Base-by-base conservation (phyloP, 2,797 vertebrate species). In the Chelon auratus region DNA sequence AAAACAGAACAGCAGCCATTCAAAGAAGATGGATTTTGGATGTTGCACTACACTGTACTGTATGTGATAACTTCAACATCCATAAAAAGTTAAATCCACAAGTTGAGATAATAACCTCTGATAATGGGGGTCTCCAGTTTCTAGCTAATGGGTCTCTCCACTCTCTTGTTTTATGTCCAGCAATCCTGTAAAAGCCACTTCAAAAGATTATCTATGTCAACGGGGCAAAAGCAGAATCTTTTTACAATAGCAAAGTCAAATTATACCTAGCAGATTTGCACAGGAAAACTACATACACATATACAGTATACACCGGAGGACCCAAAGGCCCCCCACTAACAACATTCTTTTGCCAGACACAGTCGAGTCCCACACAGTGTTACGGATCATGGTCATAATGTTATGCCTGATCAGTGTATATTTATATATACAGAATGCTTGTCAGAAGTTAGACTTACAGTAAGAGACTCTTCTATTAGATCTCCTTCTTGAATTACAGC, bases 181-280 rank as follows among this genome's bases (percentile, higher is more conserved):
- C 55, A 50, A 42, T 71, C 42, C 47, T 26, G 24, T 26, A 68
- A 67, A 69, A 79, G 42, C 20, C 39, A 79, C 24, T 26, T 26
- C 24, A 26, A 26, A 26, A 26, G 24, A 26, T 26, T 26, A 26
- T 26, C 24, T 26, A 26, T 26, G 24, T 26, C 8, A 6, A 50
- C 1, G 39, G 33, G 17, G 13, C 8, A 50, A 40, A 20, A 24
- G 30, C 3, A 39, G n/a, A 62, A 39, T 3, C 56, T 22, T 9
- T 9, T 40, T 53, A 1, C 2, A 57, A 39, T 42, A 14, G 12
- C 43, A 58, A 33, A 36, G 22, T 26, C 43, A 30, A 39, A 66
- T 55, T 26, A 26, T 26, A 26, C 24, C 24, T 26, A 26, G 24
- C 24, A 26, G 24, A 26, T 26, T 3, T 26, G 2, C 24, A 26